Evolutionary conservation across 2,797 vertebrate genomes (phyloP), one percentile per base, ranked within the genome.

Genomic region (Rhynchotus rufescens): DNA sequence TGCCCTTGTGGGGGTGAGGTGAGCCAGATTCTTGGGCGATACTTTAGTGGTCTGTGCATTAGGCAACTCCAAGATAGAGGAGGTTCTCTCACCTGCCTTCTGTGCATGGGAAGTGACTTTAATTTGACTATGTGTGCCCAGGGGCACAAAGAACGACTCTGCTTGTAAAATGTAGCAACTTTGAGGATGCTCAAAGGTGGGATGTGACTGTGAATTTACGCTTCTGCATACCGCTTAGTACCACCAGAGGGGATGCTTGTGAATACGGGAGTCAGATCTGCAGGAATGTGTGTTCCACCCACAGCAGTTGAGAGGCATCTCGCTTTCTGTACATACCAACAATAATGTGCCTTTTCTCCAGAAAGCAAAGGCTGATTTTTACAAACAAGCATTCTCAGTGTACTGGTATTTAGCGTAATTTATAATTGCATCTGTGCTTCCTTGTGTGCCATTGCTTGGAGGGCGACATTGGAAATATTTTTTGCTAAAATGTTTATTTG

Each of bases 201-300:
- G 80, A 91, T 88, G 66, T 84, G 80, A 57, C 94, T 93, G 92
- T 92, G 84, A 96, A 84, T 59, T 92, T 91, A 77, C 2, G 2
- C 73, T 91, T 92, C 91, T 85, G 60, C 77, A 62, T 94, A 92
- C 90, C 77, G 64, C 82, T 93, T 96, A 90, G 86, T 94, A 90
- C 86, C 82, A 94, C 92, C 88, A 93, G 93, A 95, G 94, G 93
- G 95, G 89, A 95, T 92, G 71, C 80, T 94, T 90, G 83, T 65
- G 80, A 81, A 34, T 42, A 54, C 65, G 20, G n/a, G 61, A 25
- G 75, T 32, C 72, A 71, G 80, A 88, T 91, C 71, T 93, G 36
- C 67, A 92, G 78, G 74, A 92, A n/a, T 15, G 5, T 66, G 60
- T 82, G 49, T 84, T 65, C 88, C 52, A 51, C 16, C 52, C 36